Conservation (phyloP, 2,888 invertebrate genomes). For the Drosophila rellima region DNA sequence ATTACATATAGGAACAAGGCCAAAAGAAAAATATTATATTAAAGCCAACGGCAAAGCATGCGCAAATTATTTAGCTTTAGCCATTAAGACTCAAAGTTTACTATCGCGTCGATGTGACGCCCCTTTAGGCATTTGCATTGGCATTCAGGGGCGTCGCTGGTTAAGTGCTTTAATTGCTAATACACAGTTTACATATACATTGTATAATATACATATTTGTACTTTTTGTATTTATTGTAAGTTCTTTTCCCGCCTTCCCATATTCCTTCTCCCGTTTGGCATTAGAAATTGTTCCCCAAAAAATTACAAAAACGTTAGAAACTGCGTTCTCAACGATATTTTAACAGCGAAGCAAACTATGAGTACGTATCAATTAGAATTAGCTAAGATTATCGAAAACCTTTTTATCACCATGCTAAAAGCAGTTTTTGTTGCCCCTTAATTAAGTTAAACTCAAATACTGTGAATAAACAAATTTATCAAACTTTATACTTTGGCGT, state of each 20-base stretch:
- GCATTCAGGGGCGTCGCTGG: slow-evolving; percentile 15
- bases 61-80: slow-evolving; percentile 68
- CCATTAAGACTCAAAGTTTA: slow-evolving; percentile 76
- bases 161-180: slow-evolving; percentile 75
- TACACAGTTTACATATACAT: slow-evolving; percentile 67
- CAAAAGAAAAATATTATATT: slow-evolving; percentile 25
- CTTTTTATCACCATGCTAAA: slow-evolving; percentile 47
- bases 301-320: slow-evolving; percentile 16
- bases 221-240: slow-evolving; percentile 79
- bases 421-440: slow-evolving; percentile 55
- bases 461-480: slow-evolving; percentile 60
- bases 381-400: slow-evolving; percentile 27
- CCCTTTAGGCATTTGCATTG: background rate
- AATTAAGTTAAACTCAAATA: slow-evolving; percentile 63
- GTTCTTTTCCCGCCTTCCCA: slow-evolving; percentile 41
- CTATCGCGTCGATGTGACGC: slow-evolving; percentile 48
- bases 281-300: slow-evolving; percentile 26
- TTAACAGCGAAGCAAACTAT: slow-evolving; percentile 28
- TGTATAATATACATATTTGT: slow-evolving; percentile 77
- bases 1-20: slow-evolving; percentile 62
- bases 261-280: slow-evolving; percentile 21
- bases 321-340: slow-evolving; percentile 34
- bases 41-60: slow-evolving; percentile 45
- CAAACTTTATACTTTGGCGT: background rate
- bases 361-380: slow-evolving; percentile 32